These are phyloP conservation scores for Crepidodera aurea DNA, from an alignment of 2,888 invertebrate species.

Conservation along the genomic window DNA sequence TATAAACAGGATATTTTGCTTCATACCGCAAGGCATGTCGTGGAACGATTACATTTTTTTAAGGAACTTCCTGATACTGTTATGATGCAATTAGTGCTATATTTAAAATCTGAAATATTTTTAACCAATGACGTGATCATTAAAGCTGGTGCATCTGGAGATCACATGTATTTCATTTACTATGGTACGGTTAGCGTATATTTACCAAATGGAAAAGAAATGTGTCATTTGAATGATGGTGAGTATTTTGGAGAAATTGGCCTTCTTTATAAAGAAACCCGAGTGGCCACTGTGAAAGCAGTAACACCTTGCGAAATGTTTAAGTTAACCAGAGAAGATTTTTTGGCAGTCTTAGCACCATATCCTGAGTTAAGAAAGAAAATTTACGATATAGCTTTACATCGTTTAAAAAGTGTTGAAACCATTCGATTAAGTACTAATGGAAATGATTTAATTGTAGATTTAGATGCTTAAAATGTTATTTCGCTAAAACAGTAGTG, in stretches of 20 bases:
- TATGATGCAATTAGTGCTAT: slow-evolving; percentile 13
- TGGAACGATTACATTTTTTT: slow-evolving; percentile 58
- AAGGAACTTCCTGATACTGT: slow-evolving; percentile 41
- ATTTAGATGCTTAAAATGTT: too few relatives aligned
- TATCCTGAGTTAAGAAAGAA: slow-evolving; percentile 55
- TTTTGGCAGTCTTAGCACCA: slow-evolving; percentile 55
- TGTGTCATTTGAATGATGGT: slow-evolving; percentile 62
- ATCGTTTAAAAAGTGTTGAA: neutral
- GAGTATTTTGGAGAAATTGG: slow-evolving; percentile 63
- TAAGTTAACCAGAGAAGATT: slow-evolving; percentile 56
- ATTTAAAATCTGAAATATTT: slow-evolving; percentile 27
- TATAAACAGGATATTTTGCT: slow-evolving; percentile 56
- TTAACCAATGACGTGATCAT: slow-evolving; percentile 24
- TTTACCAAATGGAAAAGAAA: slow-evolving; percentile 57
- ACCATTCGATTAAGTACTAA: neutral
- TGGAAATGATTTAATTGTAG: too few relatives aligned
- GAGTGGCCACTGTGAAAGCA: slow-evolving; percentile 60
- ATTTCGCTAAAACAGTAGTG: too few relatives aligned
- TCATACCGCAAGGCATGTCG: slow-evolving; percentile 54
- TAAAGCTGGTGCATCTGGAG: slow-evolving; percentile 18
- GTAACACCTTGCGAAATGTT: slow-evolving; percentile 62
- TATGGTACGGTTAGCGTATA: slow-evolving; percentile 49
- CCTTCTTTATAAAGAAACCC: slow-evolving; percentile 58
- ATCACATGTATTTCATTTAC: slow-evolving; percentile 29
- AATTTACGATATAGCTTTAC: slow-evolving; percentile 8